A percentile compares a stretch with the other conserved stretches of the same genome.
phyloP scores from a whole-genome alignment of 1,140 invertebrate species.

The Charaxes varanes region DNA sequence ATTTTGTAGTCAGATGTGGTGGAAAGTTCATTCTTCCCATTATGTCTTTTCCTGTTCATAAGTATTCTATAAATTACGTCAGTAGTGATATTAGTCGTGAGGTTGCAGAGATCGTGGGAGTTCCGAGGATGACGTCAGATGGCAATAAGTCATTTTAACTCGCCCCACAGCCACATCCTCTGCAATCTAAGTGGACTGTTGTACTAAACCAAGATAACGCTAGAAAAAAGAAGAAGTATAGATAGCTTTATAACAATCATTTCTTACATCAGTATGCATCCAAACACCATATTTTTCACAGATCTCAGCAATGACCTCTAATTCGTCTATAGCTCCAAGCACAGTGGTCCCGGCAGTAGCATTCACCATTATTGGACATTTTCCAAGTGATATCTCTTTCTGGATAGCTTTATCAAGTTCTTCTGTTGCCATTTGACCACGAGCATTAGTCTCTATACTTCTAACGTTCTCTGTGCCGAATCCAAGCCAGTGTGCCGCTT shows the following conservation, averaged over 20 bases:
- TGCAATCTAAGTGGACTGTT: no score
- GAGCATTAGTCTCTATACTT: conserved; percentile 79
- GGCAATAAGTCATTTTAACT: no score
- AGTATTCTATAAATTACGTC: neutral
- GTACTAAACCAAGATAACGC: no score
- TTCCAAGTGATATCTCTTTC: conserved; percentile 58
- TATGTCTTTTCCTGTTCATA: no score
- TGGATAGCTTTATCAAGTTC: conserved; percentile 76
- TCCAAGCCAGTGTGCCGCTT: conserved; percentile 87
- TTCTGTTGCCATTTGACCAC: conserved; percentile 78
- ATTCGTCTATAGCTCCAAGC: conserved; percentile 89
- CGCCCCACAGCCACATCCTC: no score
- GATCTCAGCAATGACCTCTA: conserved; percentile 82
- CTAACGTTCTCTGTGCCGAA: conserved; percentile 85
- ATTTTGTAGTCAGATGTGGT: no score
- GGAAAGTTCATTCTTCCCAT: no score
- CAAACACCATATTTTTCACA: conserved; percentile 80
- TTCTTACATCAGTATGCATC: conserved; percentile 90
- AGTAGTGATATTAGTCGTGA: neutral
- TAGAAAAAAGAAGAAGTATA: no score
- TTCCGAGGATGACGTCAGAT: no score
- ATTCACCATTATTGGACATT: conserved; percentile 81
- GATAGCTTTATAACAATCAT: conserved; percentile 25
- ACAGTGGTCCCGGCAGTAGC: conserved; percentile 86
- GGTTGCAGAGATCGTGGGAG: no score